Base-by-base conservation (phyloP, 2,113 vertebrate species). In the Platanista minor region DNA sequence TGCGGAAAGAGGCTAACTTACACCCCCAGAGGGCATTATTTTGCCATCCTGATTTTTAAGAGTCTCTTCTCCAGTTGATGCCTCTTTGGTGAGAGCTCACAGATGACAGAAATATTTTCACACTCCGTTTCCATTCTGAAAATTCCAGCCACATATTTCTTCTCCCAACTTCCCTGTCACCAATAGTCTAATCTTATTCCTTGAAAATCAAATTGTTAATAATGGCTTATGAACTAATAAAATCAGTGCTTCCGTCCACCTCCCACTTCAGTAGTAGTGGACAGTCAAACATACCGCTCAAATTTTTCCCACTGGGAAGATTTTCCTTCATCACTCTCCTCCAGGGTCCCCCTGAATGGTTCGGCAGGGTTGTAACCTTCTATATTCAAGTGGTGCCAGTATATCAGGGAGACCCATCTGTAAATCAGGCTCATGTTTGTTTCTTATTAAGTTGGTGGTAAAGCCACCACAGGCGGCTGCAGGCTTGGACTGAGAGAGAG, bases 351-450 rank as follows among this genome's bases (percentile, higher is more conserved):
- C 12, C 33, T 4, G 1, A 39, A 6, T 0, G n/a, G 8, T 5
- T 36, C 74, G 12, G 1, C 2, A 31, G 59, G 33, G 25, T 6
- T 31, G 3, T 2, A 29, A 29, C 3, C 57, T 36, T 17, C 14
- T 4, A 3, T 9, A 1, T 52, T 54, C 12, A 31, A 10, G 31
- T 2, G 4, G 6, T 6, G 14, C 17, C 2, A 21, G 9, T 2
- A 11, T 13, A 5, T 41, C n/a, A 5, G 7, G 3, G 46, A 52
- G 49, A 25, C 33, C 14, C 8, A 36, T 39, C 61, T 36, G 20
- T 27, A 72, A 36, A 25, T 0, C 36, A 31, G 54, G 33, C 54
- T 31, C 2, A 7, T 18, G 5, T 54, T n/a, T 25, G 39, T 41
- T 36, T 43, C 20, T 36, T 71, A 18, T 23, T 17, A 36, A 14